Evolutionary conservation across 92 coral and sea anemone species (phyloP), one percentile per base, ranked within the genome.

Genomic region (Scolanthus callimorphus): DNA sequence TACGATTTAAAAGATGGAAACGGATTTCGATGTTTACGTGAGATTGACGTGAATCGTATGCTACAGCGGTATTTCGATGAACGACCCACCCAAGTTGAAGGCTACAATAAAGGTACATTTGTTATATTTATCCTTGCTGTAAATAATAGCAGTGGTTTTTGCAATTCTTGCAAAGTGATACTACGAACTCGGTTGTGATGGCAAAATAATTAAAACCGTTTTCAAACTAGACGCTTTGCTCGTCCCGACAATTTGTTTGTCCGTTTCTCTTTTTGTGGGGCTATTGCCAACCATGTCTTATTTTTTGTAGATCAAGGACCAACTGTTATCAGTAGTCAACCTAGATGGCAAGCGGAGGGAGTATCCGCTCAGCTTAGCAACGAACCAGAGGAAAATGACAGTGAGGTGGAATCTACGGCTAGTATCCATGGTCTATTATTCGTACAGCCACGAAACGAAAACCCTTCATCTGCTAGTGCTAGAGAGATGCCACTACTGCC

Each of bases 1-100:
- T 86, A 71, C 65, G 95, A 82, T 60, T 69, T 86, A 21, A 57
- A 70, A 17, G 41, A 57, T 41, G 79, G 60, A 4, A 60, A 69
- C 44, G 73, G 86, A 1, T 86, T 65, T 62, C 90, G 83, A 43
- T 86, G 86, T 39, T 51, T 73, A 15, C 79, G 70, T 73, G 90
- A 82, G 31, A 29, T 86, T 60, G 83, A 86, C 50, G 60, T 86
- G 15, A 22, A 59, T 47, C 74, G 65, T 30, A 49, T 72, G 53
- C 51, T 86, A 41, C 85, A 71, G 50, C 82, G 60, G 47, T 60
- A 70, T 46, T 56, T 57, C 59, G 81, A 67, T 1, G 37, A 22
- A 23, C 57, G 47, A 20, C 75, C 65, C 39, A 21, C 23, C 6
- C 20, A 29, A 21, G 55, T 31, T 15, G 65, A 60, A 3, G 3